Base-by-base conservation (phyloP, 2,113 vertebrate species). In the Eretmochelys imbricata region DNA sequence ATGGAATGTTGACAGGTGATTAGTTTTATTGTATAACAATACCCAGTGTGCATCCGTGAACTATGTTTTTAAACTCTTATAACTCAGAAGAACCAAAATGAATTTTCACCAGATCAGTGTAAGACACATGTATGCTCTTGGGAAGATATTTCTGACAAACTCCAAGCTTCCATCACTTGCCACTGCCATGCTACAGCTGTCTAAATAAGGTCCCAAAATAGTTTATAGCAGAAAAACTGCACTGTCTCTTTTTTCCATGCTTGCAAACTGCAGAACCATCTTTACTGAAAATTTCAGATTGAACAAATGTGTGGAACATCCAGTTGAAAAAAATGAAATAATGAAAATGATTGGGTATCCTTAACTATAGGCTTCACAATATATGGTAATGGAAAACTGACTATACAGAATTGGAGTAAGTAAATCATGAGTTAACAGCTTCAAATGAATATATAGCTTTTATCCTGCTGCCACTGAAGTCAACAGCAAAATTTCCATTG, bases 151-250 rank as follows among this genome's bases (percentile, higher is more conserved):
- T 27, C 89, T 55, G 76, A 90, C 22, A 2, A 72, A 75, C 25
- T 48, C 42, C 42, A 57, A 1, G 3, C 14, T 20, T 86, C 93
- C 75, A 53, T n/a, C 79, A 48, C 7, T 84, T n/a, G 11, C 10
- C 38, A 1, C 42, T 55, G 35, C 12, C 38, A 10, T 49, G 20
- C 5, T 55, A 14, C 4, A 80, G 80, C 0, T 0, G 42, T 89
- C 57, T 12, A 76, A 96, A 85, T 42, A 62, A 89, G 57, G 5
- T 82, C 93, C 85, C 16, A 85, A 54, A 1, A 2, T 17, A 80
- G 42, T 20, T 89, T 46, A 84, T 12, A 24, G 25, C 42, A 87
- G 80, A 87, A 90, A 91, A 87, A 0, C 1, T 0, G 2, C 54
- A 82, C 89, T 93, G 19, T 85, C 53, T 6, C 0, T 20, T 86